Evolutionary conservation across 2,888 invertebrate species (phyloP).

Genomic region (Gonocerus acuteangulatus): DNA sequence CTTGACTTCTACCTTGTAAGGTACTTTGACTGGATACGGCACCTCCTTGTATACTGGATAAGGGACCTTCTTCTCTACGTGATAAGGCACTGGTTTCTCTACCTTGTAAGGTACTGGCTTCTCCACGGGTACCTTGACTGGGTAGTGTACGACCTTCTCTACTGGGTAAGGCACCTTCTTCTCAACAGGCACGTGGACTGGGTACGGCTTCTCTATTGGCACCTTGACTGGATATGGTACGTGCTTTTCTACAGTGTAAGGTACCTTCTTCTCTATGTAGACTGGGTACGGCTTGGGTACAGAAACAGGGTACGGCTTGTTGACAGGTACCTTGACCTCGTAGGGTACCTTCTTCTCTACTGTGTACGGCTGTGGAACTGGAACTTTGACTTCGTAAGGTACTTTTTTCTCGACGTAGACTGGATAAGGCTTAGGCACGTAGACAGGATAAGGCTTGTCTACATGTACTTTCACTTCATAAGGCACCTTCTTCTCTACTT

Average conservation of each 20-base stretch:
- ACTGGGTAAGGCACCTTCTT: slow-evolving; percentile 17
- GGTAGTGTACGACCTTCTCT: slow-evolving; percentile 22
- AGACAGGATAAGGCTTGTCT: slow-evolving; percentile 34
- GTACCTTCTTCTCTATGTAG: slow-evolving; percentile 63
- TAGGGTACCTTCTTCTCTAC: slow-evolving; percentile 34
- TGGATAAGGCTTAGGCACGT: slow-evolving; percentile 62
- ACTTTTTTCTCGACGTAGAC: slow-evolving; percentile 64
- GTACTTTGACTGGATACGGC: not conserved
- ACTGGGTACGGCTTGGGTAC: slow-evolving; percentile 70
- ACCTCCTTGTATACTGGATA: slow-evolving; percentile 11
- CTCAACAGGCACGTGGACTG: slow-evolving; percentile 32
- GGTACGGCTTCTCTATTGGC: slow-evolving; percentile 37
- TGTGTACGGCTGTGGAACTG: slow-evolving; percentile 48
- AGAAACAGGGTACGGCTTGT: slow-evolving; percentile 31
- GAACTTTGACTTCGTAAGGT: slow-evolving; percentile 34
- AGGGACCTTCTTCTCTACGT: slow-evolving; percentile 57
- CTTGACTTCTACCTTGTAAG: slow-evolving; percentile 15
- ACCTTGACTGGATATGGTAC: slow-evolving; percentile 33
- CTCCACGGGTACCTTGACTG: slow-evolving; percentile 55
- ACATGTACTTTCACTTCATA: slow-evolving; percentile 58
- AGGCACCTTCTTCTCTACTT: slow-evolving; percentile 50
- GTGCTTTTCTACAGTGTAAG: slow-evolving; percentile 46
- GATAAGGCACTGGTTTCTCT: slow-evolving; percentile 60
- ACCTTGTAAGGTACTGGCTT: slow-evolving; percentile 54
- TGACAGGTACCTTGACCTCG: slow-evolving; percentile 37